These are phyloP conservation scores for Taphrorychus bicolor DNA, from an alignment of 2,888 invertebrate genomes.

Conservation along the genomic window DNA sequence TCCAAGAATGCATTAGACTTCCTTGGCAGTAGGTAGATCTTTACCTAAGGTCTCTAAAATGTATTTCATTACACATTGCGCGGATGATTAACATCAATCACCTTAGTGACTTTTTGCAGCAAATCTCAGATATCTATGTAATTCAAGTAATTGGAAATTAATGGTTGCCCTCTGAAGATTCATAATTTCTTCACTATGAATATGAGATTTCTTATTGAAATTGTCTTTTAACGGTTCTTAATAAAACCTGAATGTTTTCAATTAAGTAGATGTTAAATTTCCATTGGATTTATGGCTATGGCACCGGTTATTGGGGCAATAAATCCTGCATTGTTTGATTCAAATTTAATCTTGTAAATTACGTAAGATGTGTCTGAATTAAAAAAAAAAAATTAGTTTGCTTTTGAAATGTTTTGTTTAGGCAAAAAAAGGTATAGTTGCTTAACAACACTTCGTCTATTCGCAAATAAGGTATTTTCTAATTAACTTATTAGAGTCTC, in stretches of 20 bases:
- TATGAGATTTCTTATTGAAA: too few species aligned
- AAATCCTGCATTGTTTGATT: too few species aligned
- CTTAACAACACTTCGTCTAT: not conserved
- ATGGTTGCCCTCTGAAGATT: not conserved
- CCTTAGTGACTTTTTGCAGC: not conserved
- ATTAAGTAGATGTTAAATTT: too few species aligned
- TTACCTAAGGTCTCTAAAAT: not conserved
- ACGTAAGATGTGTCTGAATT: too few species aligned
- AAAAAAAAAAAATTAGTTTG: too few species aligned
- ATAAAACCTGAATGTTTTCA: too few species aligned
- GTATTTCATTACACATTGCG: not conserved
- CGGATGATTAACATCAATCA: not conserved
- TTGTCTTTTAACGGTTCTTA: too few species aligned
- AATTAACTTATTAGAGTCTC: not conserved
- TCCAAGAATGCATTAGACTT: not conserved
- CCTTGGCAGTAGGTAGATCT: not conserved
- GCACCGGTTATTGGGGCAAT: too few species aligned
- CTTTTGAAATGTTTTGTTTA: not conserved
- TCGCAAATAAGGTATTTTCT: not conserved
- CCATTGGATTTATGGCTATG: too few species aligned
- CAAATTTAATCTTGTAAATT: too few species aligned
- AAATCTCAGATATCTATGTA: not conserved
- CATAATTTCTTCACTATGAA: too few species aligned
- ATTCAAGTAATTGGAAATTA: not conserved
- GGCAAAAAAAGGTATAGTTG: not conserved